Evolutionary conservation across 2,797 vertebrate genomes (phyloP), one percentile per base, ranked within the genome.

Genomic region (Manis crassicaudata): DNA sequence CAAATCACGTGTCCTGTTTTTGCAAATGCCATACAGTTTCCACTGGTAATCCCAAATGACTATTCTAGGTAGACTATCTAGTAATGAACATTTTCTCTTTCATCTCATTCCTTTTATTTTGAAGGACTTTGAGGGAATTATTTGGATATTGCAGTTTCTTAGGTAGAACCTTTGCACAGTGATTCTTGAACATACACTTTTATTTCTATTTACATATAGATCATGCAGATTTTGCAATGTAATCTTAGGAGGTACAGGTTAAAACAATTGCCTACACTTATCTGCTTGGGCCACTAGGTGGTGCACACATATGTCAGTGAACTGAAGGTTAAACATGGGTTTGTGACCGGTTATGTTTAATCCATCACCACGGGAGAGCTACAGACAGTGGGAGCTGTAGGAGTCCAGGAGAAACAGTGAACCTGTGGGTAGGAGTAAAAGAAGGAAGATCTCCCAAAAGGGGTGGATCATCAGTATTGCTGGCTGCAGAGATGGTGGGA

Each of bases 251-350:
- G 40, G 37, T 67, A 35, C 20, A 65, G 20, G 60, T 95, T 95
- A 67, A 94, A 92, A 86, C 84, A 62, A 76, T 43, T 87, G 40
- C 83, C 73, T 80, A 67, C 62, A 94, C 54, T 92, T 95, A 88
- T 1, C 58, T 54, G 4, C 50, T 85, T 89, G n/a, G 79, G 20
- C 96, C 97, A 96, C 97, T 97, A 97, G 96, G 83, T 96, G 96
- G 96, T 73, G 92, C 86, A 96, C 82, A 91, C 75, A 95, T 80
- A 91, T 89, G 76, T 93, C 73, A 83, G 75, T 68, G 92, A 85
- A 83, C 80, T 67, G 43, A 37, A 54, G 93, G 82, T 96, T 96
- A 91, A 79, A 54, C 46, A 46, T 37, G 92, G 88, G 40, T 62
- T 95, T 77, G 8, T 91, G 83, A 87, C 32, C 54, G 54, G 79